These are phyloP conservation scores for Cromileptes altivelis DNA, from an alignment of 2,113 vertebrate species.

Conservation along the genomic window DNA sequence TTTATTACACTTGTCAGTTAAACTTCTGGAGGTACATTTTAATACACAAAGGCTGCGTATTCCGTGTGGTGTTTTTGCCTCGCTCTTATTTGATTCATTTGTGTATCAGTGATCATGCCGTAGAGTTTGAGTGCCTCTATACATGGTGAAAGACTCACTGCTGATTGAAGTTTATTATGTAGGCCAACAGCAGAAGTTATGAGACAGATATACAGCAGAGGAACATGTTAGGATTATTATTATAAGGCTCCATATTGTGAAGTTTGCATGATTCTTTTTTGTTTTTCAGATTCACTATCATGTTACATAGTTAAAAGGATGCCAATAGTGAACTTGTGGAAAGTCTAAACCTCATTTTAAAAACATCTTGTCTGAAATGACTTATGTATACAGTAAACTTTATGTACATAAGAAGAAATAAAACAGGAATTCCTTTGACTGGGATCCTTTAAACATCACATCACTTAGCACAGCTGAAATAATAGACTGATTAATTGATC, in stretches of 20 bases:
- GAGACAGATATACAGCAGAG: not conserved
- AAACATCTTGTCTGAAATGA: not conserved
- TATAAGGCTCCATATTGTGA: not conserved
- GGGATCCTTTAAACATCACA: not conserved
- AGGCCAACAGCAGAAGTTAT: not conserved
- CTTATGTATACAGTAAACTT: not conserved
- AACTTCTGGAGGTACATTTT: constrained; percentile 43
- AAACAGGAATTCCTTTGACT: not conserved
- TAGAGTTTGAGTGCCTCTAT: constrained; percentile 2
- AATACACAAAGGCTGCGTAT: constrained; percentile 29
- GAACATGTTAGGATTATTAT: constrained; percentile 4
- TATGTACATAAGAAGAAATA: not conserved
- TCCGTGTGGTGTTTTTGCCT: not conserved
- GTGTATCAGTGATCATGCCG: not conserved
- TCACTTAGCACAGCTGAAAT: not conserved
- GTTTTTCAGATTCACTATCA: not conserved
- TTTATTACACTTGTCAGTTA: constrained; percentile 73
- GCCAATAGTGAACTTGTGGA: not conserved
- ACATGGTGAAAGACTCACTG: constrained; percentile 1
- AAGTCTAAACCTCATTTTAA: not conserved
- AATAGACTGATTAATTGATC: too few species aligned
- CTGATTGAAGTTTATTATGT: constrained; percentile 17
- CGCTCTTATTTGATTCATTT: constrained; percentile 24
- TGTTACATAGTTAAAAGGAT: not conserved
- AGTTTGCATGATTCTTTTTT: not conserved